Conservation (phyloP, 2,797 vertebrate genomes). For the Squalus acanthias region DNA sequence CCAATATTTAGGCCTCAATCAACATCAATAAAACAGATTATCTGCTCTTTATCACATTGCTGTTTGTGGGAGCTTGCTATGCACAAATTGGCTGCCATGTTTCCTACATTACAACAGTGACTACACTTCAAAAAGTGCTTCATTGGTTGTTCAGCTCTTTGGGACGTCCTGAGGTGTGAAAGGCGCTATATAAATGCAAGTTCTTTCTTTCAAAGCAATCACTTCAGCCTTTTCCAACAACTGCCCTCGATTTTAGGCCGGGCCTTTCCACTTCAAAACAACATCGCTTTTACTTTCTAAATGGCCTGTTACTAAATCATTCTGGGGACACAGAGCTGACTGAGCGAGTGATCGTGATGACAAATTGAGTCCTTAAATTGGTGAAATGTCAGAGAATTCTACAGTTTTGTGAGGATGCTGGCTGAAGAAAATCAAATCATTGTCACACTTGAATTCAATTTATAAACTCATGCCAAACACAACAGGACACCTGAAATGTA, state of each 20-base stretch:
- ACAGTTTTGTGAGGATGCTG: not conserved
- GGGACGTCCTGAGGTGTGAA: not conserved
- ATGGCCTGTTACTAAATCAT: not conserved
- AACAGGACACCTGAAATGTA: not conserved
- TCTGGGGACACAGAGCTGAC: not conserved
- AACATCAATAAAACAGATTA: not conserved
- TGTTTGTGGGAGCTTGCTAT: not conserved
- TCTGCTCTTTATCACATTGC: not conserved
- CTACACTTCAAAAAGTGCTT: not conserved
- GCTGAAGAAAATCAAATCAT: not conserved
- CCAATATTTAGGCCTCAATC: not conserved
- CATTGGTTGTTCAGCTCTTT: not conserved
- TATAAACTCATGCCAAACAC: not conserved
- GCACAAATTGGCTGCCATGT: not conserved
- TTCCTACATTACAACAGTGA: not conserved
- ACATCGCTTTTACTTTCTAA: not conserved
- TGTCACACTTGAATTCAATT: not conserved
- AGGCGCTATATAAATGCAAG: not conserved
- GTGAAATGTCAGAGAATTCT: not conserved
- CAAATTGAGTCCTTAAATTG: not conserved
- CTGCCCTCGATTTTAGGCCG: not conserved
- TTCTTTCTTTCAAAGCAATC: not conserved
- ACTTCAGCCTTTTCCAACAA: not conserved
- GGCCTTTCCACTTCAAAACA: not conserved
- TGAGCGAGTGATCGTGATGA: not conserved